phyloP scores from a whole-genome alignment of 2,888 invertebrate species.

The Leptopilina syphax region DNA sequence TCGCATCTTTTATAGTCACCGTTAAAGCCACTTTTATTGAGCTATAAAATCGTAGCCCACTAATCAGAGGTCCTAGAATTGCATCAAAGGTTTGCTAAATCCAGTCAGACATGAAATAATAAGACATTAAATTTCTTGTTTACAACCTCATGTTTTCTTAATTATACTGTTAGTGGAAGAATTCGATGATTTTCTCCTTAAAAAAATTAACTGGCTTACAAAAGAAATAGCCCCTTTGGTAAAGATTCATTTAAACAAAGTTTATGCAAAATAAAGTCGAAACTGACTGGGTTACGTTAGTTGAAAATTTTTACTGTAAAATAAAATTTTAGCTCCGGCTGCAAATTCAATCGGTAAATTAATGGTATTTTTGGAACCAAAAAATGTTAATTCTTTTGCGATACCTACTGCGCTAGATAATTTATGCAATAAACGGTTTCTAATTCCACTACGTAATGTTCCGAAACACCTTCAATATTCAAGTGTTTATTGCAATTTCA shows the following conservation, averaged over 20 bases:
- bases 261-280: neutral
- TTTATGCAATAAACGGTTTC: too few relatives aligned
- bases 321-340: too few relatives aligned
- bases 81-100: conserved; percentile 2
- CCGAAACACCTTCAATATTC: too few relatives aligned
- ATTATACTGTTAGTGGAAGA: conserved; percentile 7
- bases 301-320: neutral
- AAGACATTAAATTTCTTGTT: conserved; percentile 36
- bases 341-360: too few relatives aligned
- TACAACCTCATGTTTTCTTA: conserved; percentile 16
- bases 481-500: too few relatives aligned
- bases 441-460: too few relatives aligned
- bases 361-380: too few relatives aligned
- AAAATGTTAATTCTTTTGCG: too few relatives aligned
- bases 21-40: conserved; percentile 31
- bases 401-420: too few relatives aligned
- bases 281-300: neutral
- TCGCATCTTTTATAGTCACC: conserved; percentile 21
- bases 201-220: neutral
- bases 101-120: conserved; percentile 29
- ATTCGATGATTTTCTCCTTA: neutral
- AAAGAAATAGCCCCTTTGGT: neutral
- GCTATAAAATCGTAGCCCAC: conserved; percentile 29
- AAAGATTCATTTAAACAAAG: neutral
- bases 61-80: conserved; percentile 22